Evolutionary conservation across 2,113 vertebrate species (phyloP), one percentile per base, ranked within the genome.

Genomic region (Myiopsitta monachus): DNA sequence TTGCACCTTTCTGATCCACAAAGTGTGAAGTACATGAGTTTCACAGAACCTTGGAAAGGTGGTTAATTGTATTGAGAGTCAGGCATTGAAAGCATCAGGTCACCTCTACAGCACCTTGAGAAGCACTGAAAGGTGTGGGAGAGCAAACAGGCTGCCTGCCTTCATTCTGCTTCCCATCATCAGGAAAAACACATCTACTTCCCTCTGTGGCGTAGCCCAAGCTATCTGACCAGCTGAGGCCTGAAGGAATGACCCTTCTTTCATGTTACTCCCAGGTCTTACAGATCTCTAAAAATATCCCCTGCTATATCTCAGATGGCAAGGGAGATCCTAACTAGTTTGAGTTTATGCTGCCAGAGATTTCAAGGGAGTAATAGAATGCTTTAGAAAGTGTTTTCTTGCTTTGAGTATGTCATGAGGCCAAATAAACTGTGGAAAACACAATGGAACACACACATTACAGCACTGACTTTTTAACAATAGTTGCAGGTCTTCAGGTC

Each of bases 181-280:
- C 27, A 74, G 55, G 18, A n/a, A 76, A 17, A 72, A 39, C 12
- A 9, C 5, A 44, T 41, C 18, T 44, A 1, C 14, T 31, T 6
- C 16, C 26, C 1, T 3, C 8, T 55, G 1, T 9, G 38, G 2
- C 19, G 46, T 13, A 44, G 17, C 3, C 11, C 0, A 1, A 41
- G 17, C 6, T 46, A 2, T 15, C 28, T 52, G 41, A 54, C 28
- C 38, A 80, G n/a, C 13, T 54, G 31, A 77, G 13, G 22, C 54
- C n/a, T 14, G 41, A 41, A 18, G 13, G 9, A 38, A 54, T 33
- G 18, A 80, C 9, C 18, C 4, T 14, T 41, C 22, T 64, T 63
- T 51, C 19, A 2, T 30, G 18, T 69, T 69, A 49, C 74, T 89
- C 46, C 38, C 22, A 63, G n/a, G 54, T 74, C 6, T 13, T 59